phyloP scores from a whole-genome alignment of 2,113 vertebrate species.

The Capreolus pygargus region DNA sequence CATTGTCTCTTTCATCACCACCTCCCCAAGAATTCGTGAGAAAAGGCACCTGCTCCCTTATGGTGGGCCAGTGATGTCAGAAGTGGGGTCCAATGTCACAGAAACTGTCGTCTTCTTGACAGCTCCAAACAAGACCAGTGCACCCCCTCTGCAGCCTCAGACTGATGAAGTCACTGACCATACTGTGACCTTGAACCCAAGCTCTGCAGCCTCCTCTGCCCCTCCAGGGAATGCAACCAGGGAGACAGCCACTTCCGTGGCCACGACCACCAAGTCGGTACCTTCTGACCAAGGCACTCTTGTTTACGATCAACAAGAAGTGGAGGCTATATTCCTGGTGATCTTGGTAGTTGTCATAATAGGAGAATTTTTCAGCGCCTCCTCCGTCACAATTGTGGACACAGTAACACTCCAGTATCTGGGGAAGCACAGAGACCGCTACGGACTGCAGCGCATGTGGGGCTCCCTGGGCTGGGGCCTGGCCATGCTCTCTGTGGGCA shows the following conservation, averaged over 20 bases:
- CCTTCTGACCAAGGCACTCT: conserved; percentile 80
- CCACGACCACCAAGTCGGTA: conserved; percentile 59
- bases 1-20: fast-evolving
- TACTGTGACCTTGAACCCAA: conserved; percentile 28
- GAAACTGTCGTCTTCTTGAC: conserved; percentile 28
- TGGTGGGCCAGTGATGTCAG: neutral
- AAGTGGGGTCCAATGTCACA: conserved; percentile 34
- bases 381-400: conserved; percentile 96
- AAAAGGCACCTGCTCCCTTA: conserved; percentile 69
- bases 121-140: conserved; percentile 21
- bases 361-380: conserved; percentile 98
- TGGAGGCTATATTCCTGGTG: conserved; percentile 93
- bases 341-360: conserved; percentile 95
- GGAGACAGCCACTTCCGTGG: neutral
- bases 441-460: conserved; percentile 98
- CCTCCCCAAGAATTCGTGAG: neutral
- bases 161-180: conserved; percentile 6
- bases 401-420: conserved; percentile 96
- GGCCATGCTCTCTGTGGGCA: conserved; percentile 95
- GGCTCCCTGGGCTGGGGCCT: conserved; percentile 98
- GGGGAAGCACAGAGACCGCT: conserved; percentile 92
- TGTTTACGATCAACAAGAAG: conserved; percentile 87
- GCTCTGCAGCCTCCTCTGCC: conserved; percentile 30
- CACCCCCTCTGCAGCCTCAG: conserved; percentile 37
- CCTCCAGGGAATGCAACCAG: conserved; percentile 18